These are phyloP conservation scores for Ophion ventricosus DNA, from an alignment of 2,888 invertebrate genomes.

Conservation along the genomic window DNA sequence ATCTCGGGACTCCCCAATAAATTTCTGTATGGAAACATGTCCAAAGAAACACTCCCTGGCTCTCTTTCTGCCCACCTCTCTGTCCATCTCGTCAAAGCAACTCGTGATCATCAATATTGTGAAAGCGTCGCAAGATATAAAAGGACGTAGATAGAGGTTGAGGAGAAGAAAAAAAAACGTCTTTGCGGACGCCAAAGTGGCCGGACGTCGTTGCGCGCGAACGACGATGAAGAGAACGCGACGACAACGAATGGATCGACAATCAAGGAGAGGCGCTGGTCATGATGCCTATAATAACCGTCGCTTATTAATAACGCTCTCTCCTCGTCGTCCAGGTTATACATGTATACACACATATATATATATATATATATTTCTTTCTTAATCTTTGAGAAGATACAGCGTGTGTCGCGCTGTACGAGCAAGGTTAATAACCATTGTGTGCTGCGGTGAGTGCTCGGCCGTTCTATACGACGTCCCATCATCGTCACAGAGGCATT, in stretches of 20 bases:
- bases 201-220: conserved; percentile 41
- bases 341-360: background rate
- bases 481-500: conserved; percentile 57
- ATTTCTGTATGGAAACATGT: background rate
- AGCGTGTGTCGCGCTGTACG: conserved; percentile 70
- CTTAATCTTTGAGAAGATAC: conserved; percentile 53
- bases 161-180: conserved; percentile 34
- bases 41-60: background rate
- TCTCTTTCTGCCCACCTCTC: background rate
- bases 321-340: conserved; percentile 32
- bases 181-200: conserved; percentile 32
- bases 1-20: background rate
- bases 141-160: conserved; percentile 17
- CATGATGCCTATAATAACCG: conserved; percentile 63
- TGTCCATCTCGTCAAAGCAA: conserved; percentile 19
- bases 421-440: conserved; percentile 79
- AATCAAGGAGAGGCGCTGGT: conserved; percentile 63
- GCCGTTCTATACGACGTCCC: conserved; percentile 54
- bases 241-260: conserved; percentile 44
- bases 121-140: conserved; percentile 34
- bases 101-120: conserved; percentile 22
- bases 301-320: conserved; percentile 69
- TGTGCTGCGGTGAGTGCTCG: conserved; percentile 65
- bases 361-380: conserved; percentile 22
- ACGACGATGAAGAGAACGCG: conserved; percentile 53